Conservation (phyloP, 2,888 invertebrate genomes). For the Villa cingulata region DNA sequence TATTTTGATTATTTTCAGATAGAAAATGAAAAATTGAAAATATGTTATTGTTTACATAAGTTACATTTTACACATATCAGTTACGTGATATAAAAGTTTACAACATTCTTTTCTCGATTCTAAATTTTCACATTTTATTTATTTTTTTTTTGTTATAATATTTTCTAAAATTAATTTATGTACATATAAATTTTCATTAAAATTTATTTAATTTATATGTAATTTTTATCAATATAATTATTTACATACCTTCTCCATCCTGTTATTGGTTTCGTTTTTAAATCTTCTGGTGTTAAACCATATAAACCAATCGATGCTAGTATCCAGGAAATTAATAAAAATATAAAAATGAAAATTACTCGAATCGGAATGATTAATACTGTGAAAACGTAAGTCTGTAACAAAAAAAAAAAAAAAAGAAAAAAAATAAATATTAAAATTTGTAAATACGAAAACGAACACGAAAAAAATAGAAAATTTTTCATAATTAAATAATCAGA, state of each 20-base stretch:
- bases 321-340: slow-evolving; percentile 70
- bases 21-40: too few species aligned
- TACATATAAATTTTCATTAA: too few species aligned
- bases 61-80: too few species aligned
- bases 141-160: too few species aligned
- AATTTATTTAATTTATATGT: too few species aligned
- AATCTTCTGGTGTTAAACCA: slow-evolving; percentile 67
- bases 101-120: too few species aligned
- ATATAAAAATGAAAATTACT: slow-evolving; percentile 58
- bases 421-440: not conserved
- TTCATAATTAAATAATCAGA: too few species aligned
- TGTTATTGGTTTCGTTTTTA: slow-evolving; percentile 60
- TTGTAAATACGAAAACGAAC: not conserved
- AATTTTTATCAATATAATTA: too few species aligned
- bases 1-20: too few species aligned
- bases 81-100: too few species aligned
- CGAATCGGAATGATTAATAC: slow-evolving; percentile 72
- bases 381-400: slow-evolving; percentile 75
- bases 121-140: not conserved
- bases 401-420: slow-evolving; percentile 25
- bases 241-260: slow-evolving; percentile 77
- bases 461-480: not conserved
- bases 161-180: too few species aligned
- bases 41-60: too few species aligned
- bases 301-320: slow-evolving; percentile 70